Evolutionary conservation across 1,140 invertebrate species (phyloP), one percentile per base, ranked within the genome.

Genomic region (Pseudomyrmex pallidus): DNA sequence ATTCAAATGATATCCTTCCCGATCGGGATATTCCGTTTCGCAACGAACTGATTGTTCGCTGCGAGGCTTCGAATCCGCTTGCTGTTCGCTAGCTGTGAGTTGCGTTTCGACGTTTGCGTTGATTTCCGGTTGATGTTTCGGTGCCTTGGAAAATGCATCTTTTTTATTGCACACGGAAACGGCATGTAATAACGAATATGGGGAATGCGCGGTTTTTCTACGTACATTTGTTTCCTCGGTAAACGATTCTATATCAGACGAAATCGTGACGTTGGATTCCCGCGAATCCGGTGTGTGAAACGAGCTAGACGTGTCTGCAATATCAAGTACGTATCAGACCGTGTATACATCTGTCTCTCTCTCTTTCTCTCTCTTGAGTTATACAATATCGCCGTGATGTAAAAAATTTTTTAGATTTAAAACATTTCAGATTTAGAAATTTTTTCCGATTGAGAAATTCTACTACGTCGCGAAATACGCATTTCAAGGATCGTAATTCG

Each of bases 251-350:
- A 54, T 74, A 13, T 74, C 83, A 9, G 83, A 88, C 17, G 20
- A 54, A 22, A 72, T 87, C 25, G 73, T 78, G 17, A 63, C 64
- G 25, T 83, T 66, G 22, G 87, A 82, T 20, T 85, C 83, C 15
- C 70, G 86, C 1, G 86, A 88, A 56, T 88, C 72, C 61, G 76
- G 85, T 7, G 85, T 84, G 35, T 66, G 77, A 48, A 87, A 87
- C 35, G 86, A 87, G 44, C 82, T 80, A 9, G 85, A 87, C 44
- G 82, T 87, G 50, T 87, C 86, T 87, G 35, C 0, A 62, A 57
- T 85, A 52, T 70, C 13, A 13, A 17, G 44, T 17, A 4, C 54
- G 9, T 54, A 54, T 80, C 54, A 50, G 17, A 52, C 22, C n/a
- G 10, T 12, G 46, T 12, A 17, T 20, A 61, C 44, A 35, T 35